Base-by-base conservation (phyloP, 2,888 invertebrate genomes). In the Trichopoda pennipes region DNA sequence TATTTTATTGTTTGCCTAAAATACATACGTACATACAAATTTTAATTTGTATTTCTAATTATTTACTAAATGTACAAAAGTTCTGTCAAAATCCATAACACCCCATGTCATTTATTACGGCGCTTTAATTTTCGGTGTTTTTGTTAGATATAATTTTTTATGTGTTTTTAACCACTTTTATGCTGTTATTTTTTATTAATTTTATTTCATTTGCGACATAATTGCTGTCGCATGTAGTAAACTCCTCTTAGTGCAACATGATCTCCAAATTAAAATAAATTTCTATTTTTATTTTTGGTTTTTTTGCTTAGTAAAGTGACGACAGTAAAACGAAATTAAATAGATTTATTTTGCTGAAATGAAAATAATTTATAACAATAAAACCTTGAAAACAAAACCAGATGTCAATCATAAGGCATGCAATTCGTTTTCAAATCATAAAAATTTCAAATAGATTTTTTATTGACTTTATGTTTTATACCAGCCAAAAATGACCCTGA, bases 341-440 rank as follows among this genome's bases (percentile, higher is more conserved):
- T 53, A 42, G 16, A 72, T 64, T 49, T 56, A 21, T 56, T 47
- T 44, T 56, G 23, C 66, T 38, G 42, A 16, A 42, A n/a, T 3
- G 14, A 21, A 55, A 53, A 42, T 17, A 47, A 51, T n/a, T n/a
- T n/a, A 17, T n/a, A 21, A 58, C 9, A 55, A 16, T 7, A 10
- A 42, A 78, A 70, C 70, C 77, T 70, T 64, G 77, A 64, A 64
- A 76, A 64, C 32, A 12, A 49, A 64, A 28, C 49, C 49, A 70
- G 63, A 63, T 64, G 70, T 70, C 77, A 70, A 64, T 70, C 77
- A 70, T 32, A n/a, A 4, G 38, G 42, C 70, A 78, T 56, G 56
- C 70, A 78, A 78, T 64, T 56, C 12, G 17, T 69, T 61, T 60
- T 68, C 32, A 19, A 51, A 42, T 47, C 3, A 6, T 55, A 63